These are phyloP conservation scores for Carassius auratus DNA, from an alignment of 2,113 vertebrate species.

Conservation along the genomic window DNA sequence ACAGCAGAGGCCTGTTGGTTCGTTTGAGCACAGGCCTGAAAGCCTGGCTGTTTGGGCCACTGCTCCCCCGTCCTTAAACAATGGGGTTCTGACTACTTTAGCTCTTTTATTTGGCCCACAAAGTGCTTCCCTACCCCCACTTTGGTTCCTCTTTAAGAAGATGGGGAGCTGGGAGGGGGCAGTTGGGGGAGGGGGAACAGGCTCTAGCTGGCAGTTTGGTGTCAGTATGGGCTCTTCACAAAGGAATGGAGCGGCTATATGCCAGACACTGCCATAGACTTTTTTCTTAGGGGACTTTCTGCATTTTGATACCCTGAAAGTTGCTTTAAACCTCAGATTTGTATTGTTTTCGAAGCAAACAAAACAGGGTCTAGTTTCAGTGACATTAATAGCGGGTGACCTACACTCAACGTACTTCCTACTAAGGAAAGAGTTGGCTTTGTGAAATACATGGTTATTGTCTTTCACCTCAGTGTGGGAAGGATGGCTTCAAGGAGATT, in stretches of 20 bases:
- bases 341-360: constrained; percentile 17
- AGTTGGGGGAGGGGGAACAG: constrained; percentile 55
- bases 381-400: constrained; percentile 40
- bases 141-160: constrained; percentile 76
- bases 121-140: constrained; percentile 78
- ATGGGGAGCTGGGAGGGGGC: constrained; percentile 66
- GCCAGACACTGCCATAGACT: constrained; percentile 52
- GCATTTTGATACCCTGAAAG: constrained; percentile 41
- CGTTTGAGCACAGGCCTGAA: constrained; percentile 76
- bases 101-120: constrained; percentile 83
- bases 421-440: background rate
- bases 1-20: constrained; percentile 78
- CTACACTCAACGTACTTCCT: constrained; percentile 36
- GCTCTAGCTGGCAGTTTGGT: constrained; percentile 75
- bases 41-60: constrained; percentile 82
- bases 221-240: constrained; percentile 72
- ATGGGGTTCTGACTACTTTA: constrained; percentile 83
- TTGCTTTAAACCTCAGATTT: constrained; percentile 18
- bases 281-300: constrained; percentile 48
- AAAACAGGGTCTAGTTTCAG: background rate
- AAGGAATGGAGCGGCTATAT: constrained; percentile 63
- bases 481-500: constrained; percentile 36
- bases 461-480: constrained; percentile 60
- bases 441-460: constrained; percentile 43
- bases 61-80: constrained; percentile 76